phyloP scores from a whole-genome alignment of 2,113 vertebrate genomes.

The Xiphias gladius region DNA sequence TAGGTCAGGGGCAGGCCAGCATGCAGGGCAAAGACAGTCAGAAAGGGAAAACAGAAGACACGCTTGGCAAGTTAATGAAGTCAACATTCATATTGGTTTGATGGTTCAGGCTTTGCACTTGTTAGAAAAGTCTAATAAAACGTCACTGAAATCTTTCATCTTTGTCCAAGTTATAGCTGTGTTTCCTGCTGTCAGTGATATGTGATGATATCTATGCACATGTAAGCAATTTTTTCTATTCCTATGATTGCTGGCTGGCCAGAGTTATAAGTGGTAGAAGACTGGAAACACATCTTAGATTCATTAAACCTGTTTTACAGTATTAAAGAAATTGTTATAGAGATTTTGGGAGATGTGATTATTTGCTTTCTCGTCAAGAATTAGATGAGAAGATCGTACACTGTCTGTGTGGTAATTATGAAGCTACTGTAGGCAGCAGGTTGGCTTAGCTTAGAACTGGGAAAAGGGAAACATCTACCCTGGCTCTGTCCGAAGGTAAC shows the following conservation, averaged over 20 bases:
- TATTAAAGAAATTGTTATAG: neutral
- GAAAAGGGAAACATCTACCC: no score
- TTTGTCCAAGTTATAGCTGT: neutral
- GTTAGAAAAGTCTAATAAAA: neutral
- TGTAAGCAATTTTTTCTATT: neutral
- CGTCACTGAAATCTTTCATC: slow-evolving; percentile 6
- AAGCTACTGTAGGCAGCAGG: neutral
- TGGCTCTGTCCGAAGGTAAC: neutral
- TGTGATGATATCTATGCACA: neutral
- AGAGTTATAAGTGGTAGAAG: neutral
- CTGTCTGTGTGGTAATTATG: neutral
- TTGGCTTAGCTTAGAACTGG: neutral
- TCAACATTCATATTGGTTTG: slow-evolving; percentile 28
- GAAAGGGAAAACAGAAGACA: slow-evolving; percentile 48
- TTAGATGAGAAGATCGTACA: no score
- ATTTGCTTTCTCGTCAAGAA: no score
- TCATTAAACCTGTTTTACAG: neutral
- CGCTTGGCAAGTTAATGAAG: slow-evolving; percentile 54
- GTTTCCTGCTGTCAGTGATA: neutral
- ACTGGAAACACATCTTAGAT: neutral
- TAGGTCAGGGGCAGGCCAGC: slow-evolving; percentile 55
- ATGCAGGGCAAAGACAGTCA: slow-evolving; percentile 6
- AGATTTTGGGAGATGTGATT: neutral
- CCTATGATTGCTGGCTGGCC: neutral
- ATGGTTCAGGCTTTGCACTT: neutral